These are phyloP conservation scores for Brachionichthys hirsutus DNA, from an alignment of 2,113 vertebrate genomes.

Conservation along the genomic window DNA sequence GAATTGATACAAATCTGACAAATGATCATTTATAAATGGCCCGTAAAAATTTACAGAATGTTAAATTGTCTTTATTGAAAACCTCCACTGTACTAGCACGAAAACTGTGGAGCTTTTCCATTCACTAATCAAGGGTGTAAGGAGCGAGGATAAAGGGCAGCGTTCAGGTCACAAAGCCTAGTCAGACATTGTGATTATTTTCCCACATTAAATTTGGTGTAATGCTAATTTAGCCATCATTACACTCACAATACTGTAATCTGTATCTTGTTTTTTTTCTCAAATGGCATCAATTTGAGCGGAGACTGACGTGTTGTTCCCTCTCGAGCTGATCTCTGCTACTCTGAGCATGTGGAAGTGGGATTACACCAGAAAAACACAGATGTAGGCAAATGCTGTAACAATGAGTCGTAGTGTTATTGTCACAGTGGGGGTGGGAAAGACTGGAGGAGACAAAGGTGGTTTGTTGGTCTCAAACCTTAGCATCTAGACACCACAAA, in stretches of 20 bases:
- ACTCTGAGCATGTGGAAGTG: conserved; percentile 5
- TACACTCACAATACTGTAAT: neutral
- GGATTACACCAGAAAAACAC: conserved; percentile 17
- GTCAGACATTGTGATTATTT: too few species aligned
- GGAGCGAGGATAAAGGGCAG: too few species aligned
- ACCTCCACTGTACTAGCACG: too few species aligned
- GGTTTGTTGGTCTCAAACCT: neutral
- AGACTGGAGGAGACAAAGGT: neutral
- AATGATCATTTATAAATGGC: neutral
- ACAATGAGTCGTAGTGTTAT: conserved; percentile 15
- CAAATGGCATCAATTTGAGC: conserved; percentile 35
- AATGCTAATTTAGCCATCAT: too few species aligned
- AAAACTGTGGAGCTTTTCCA: too few species aligned
- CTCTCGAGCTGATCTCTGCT: conserved; percentile 9
- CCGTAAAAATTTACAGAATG: neutral
- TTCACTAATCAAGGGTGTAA: too few species aligned
- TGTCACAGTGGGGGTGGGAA: conserved; percentile 11
- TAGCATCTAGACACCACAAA: neutral
- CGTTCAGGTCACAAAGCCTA: too few species aligned
- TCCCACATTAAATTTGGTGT: too few species aligned
- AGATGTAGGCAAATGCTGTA: conserved; percentile 27
- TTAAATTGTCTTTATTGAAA: neutral
- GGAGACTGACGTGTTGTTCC: neutral
- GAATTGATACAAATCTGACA: neutral
- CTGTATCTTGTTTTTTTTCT: conserved; percentile 4